phyloP scores from a whole-genome alignment of 2,888 invertebrate genomes.

The Antheraea yamamai region DNA sequence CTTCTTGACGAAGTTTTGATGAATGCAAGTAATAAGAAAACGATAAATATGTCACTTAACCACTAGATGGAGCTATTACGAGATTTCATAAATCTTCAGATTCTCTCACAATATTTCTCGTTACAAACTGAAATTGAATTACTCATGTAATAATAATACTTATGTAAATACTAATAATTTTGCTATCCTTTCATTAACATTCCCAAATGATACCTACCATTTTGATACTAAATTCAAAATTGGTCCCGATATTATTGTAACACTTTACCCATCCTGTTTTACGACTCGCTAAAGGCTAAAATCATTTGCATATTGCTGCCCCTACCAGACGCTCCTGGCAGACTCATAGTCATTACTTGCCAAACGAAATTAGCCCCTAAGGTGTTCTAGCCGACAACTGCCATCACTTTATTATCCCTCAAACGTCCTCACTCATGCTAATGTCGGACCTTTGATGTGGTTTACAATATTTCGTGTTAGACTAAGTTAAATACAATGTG shows the following conservation, averaged over 20 bases:
- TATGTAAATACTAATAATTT: not conserved
- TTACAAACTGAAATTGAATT: not conserved
- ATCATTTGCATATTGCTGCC: slow-evolving; percentile 79
- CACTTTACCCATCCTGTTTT: slow-evolving; percentile 29
- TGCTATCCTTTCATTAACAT: not conserved
- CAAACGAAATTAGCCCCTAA: slow-evolving; percentile 78
- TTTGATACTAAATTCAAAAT: slow-evolving; percentile 2
- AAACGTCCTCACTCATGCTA: slow-evolving; percentile 75
- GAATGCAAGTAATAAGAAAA: not conserved
- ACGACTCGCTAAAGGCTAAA: slow-evolving; percentile 67
- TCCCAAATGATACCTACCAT: not conserved
- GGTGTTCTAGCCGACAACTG: slow-evolving; percentile 71
- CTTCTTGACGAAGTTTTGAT: not conserved
- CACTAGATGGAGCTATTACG: not conserved
- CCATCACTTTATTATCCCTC: slow-evolving; percentile 75
- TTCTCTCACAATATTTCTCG: not conserved
- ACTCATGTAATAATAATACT: not conserved
- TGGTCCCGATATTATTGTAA: slow-evolving; percentile 16
- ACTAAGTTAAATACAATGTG: slow-evolving; percentile 42
- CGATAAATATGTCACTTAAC: not conserved
- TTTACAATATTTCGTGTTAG: slow-evolving; percentile 50
- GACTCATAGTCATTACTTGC: slow-evolving; percentile 76
- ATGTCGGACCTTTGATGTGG: slow-evolving; percentile 76
- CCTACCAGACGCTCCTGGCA: slow-evolving; percentile 52
- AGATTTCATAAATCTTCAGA: not conserved